Conservation (phyloP, 2,888 invertebrate genomes). For the Brachylomia viminalis region DNA sequence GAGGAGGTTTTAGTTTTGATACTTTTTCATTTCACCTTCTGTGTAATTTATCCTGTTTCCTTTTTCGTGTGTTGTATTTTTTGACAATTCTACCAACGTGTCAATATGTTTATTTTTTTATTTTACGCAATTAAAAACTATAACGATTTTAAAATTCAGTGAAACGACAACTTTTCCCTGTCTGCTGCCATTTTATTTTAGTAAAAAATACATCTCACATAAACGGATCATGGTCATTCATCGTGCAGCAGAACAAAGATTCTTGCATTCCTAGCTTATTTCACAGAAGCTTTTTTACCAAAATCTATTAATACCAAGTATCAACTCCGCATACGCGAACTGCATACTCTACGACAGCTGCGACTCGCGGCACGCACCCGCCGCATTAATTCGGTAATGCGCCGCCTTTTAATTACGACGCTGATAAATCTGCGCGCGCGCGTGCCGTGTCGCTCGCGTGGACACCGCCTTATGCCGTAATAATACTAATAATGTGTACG, state of each 20-base stretch:
- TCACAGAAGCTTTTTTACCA: background rate
- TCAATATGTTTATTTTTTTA: background rate
- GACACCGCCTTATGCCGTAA: slow-evolving; percentile 80
- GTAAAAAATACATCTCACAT: background rate
- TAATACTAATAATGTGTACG: slow-evolving; percentile 67
- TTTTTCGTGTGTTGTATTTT: background rate
- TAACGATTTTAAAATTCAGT: background rate
- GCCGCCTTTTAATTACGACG: slow-evolving; percentile 88
- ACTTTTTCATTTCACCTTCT: slow-evolving; percentile 36
- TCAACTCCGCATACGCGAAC: slow-evolving; percentile 68
- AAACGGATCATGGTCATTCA: background rate
- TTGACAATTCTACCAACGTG: background rate
- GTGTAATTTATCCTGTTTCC: background rate
- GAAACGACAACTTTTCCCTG: background rate
- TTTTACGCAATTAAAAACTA: background rate
- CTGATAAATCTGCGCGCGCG: slow-evolving; percentile 89
- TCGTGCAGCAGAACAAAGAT: background rate
- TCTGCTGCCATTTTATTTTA: background rate
- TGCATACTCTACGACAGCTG: slow-evolving; percentile 82
- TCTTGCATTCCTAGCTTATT: background rate
- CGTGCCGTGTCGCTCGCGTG: slow-evolving; percentile 82
- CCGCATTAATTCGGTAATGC: slow-evolving; percentile 87
- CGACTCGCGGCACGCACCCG: slow-evolving; percentile 84
- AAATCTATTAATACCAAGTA: slow-evolving; percentile 62
- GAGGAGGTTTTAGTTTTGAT: slow-evolving; percentile 74